Evolutionary conservation across 2,113 vertebrate genomes (phyloP), one percentile per base, ranked within the genome.

Genomic region (Macquaria ambigua): DNA sequence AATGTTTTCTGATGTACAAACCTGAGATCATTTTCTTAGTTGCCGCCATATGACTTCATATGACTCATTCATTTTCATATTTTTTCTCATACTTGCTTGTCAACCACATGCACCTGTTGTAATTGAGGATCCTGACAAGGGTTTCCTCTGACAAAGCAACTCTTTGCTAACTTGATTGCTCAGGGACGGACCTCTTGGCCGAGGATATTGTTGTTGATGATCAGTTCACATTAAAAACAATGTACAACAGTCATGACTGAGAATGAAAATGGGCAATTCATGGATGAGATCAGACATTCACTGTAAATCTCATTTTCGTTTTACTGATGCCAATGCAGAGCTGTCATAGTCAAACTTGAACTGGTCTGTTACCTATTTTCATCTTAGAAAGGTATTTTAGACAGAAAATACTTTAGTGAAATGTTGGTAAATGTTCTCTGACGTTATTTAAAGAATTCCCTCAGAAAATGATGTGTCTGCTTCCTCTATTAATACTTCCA

Each of bases 1-100:
- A 82, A 85, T 82, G 69, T 74, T 87, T 83, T 14, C 50, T 55
- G 56, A 68, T 67, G 20, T 56, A 53, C 48, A 78, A 68, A 82
- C 28, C 14, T 9, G 10, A 68, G 61, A 79, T 77, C 15, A 50
- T 61, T 79, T 18, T 73, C 15, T 68, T 58, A 23, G 21, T 21
- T 69, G 50, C 48, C 68, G 34, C 56, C 34, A 31, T 15, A 53
- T 77, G 21, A 59, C 55, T 76, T 15, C 12, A 20, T 39, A 5
- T 53, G 4, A 31, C 4, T 11, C 15, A 46, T 84, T 63, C 14
- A 59, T 70, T 86, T 82, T 55, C 5, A 34, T 55, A 6, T 8
- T 78, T 41, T 73, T 63, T 52, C 7, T 81, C 46, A 72, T 53
- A 50, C 43, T 55, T 77, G 53, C 37, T 39, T 52, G 37, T 78